Evolutionary conservation across 2,888 invertebrate genomes (phyloP), one percentile per base, ranked within the genome.

Genomic region (Anthrax anthrax): DNA sequence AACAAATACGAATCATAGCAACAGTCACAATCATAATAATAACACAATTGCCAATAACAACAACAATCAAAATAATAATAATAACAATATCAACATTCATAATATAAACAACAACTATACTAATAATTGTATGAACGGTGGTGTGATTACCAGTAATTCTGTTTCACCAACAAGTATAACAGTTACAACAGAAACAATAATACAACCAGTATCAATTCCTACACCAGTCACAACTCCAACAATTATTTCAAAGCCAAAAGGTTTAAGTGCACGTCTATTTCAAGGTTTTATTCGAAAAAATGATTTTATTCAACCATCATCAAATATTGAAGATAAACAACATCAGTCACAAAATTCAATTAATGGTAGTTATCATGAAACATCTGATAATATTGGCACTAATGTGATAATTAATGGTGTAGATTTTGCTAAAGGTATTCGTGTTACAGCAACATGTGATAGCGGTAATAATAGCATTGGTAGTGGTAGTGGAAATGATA

Each of bases 391-490:
- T 32, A 5, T 12, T 9, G 1, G 13, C 3, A 4, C 12, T 1
- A 12, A 1, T 12, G 12, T 12, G 13, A 12, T 12, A 32, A 32
- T 64, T 51, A 56, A 66, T 39, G 64, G 65, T 50, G 61, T 64
- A 52, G 66, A 62, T 54, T 62, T 66, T 56, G 59, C 65, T 52
- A 66, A 64, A 59, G 60, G 62, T 56, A 59, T 66, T 51, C 58
- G 63, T 53, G 59, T 61, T 46, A 61, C 63, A 50, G 61, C 64
- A 55, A 62, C 65, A 55, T 27, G 23, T 27, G 23, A 27, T 27
- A 9, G 23, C 1, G 23, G 23, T 8, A 9, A 9, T 2, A 9
- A 27, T 27, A 2, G 23, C 9, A 2, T 5, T 27, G 23, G 9
- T 8, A 8, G 23, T 27, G 23, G 2, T 27, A 3, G 12, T 12